Percentiles rank a stretch among this genome's conserved stretches.
Conservation (phyloP, 2,797 vertebrate species). For the Amblyraja radiata region DNA sequence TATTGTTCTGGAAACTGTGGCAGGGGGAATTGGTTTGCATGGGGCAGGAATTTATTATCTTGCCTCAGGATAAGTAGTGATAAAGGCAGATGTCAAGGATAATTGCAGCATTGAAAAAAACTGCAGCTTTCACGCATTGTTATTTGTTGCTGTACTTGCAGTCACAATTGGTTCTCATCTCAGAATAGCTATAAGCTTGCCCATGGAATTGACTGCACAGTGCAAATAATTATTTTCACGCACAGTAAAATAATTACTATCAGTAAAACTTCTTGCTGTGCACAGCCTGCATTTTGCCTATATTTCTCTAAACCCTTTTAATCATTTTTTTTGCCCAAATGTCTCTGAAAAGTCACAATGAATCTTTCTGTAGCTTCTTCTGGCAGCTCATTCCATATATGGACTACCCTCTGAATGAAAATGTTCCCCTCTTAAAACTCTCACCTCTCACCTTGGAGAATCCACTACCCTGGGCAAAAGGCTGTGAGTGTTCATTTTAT, state of each 20-base stretch:
- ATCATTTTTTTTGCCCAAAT: too few species aligned
- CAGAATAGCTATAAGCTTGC: background rate
- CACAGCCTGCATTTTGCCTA: too few species aligned
- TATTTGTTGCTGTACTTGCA: background rate
- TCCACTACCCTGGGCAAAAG: too few species aligned
- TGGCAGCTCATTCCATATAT: too few species aligned
- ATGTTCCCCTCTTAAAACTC: too few species aligned
- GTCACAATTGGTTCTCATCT: background rate
- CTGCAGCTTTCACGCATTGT: background rate
- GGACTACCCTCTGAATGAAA: too few species aligned
- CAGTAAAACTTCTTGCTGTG: background rate
- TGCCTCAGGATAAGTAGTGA: background rate
- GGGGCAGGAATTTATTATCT: background rate
- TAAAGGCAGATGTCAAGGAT: background rate
- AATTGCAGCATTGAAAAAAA: background rate
- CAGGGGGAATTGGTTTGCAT: too few species aligned
- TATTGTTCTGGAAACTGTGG: background rate
- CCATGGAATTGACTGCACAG: background rate
- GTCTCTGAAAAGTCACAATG: too few species aligned
- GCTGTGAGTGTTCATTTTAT: too few species aligned
- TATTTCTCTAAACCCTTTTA: too few species aligned
- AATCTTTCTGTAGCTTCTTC: too few species aligned
- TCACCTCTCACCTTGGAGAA: too few species aligned
- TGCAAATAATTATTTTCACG: background rate
- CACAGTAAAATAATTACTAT: background rate